Evolutionary conservation across 2,797 vertebrate species (phyloP).

Genomic region (Centroberyx gerrardi): DNA sequence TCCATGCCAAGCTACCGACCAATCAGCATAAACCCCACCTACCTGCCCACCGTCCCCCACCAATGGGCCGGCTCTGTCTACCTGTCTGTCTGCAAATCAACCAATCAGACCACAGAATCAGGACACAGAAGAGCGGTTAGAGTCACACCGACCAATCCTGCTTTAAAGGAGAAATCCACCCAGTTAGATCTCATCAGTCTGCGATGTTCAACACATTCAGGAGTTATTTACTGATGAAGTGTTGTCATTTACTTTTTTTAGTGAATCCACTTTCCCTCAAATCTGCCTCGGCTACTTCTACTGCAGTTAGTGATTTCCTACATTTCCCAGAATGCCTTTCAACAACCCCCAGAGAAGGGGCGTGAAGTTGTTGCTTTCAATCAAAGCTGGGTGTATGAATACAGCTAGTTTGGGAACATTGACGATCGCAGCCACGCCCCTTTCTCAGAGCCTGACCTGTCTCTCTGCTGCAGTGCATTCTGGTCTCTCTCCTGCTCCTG

Average conservation of each 20-base stretch:
- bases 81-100: conserved; percentile 87
- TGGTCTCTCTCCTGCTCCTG: no score
- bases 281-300: neutral
- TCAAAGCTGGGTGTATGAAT: no score
- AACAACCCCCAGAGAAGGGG: neutral
- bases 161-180: conserved; percentile 17
- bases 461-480: no score
- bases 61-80: conserved; percentile 85
- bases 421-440: no score
- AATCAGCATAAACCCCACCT: conserved; percentile 80
- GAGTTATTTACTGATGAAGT: no score
- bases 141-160: conserved; percentile 14
- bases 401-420: no score
- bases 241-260: no score
- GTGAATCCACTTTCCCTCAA: neutral
- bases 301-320: neutral
- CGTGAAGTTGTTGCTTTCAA: no score
- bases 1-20: conserved; percentile 82
- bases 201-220: no score
- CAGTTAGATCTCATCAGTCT: no score
- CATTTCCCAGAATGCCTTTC: neutral
- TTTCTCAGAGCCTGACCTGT: no score
- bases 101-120: conserved; percentile 84
- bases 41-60: conserved; percentile 87
- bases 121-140: conserved; percentile 62